Evolutionary conservation across 2,113 vertebrate genomes (phyloP).

Genomic region (Oryzias woworae): DNA sequence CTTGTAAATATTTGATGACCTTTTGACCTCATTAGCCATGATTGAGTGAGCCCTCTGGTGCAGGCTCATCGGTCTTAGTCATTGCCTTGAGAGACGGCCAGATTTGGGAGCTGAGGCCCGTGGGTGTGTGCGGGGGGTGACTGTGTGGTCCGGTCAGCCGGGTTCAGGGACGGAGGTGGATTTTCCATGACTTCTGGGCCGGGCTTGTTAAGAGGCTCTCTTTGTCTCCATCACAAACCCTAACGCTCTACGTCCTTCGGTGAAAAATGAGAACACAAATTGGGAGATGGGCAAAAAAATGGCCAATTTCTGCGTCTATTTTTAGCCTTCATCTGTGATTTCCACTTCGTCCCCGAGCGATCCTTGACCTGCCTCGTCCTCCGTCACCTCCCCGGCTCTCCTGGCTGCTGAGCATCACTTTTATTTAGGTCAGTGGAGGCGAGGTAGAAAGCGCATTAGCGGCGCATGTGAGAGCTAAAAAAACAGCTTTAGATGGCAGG

Average conservation of each 20-base stretch:
- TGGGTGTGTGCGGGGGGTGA: conserved; percentile 33
- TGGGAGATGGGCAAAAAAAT: conserved; percentile 17
- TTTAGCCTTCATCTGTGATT: conserved; percentile 47
- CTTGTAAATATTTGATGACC: conserved; percentile 76
- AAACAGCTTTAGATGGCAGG: conserved; percentile 42
- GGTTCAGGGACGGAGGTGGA: conserved; percentile 39
- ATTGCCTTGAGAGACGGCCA: conserved; percentile 40
- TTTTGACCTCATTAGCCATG: conserved; percentile 75
- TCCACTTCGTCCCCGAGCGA: conserved; percentile 54
- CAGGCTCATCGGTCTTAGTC: conserved; percentile 65
- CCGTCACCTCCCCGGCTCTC: conserved; percentile 52
- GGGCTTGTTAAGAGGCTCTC: conserved; percentile 58
- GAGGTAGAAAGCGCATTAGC: conserved; percentile 28
- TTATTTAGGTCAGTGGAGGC: conserved; percentile 71
- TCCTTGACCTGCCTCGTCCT: conserved; percentile 42
- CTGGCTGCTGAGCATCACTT: conserved; percentile 57
- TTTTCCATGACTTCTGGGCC: conserved; percentile 56
- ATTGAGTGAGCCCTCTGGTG: conserved; percentile 64
- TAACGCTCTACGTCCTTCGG: conserved; percentile 29
- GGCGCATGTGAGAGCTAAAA: conserved; percentile 38
- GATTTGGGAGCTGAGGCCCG: conserved; percentile 33
- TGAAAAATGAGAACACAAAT: conserved; percentile 29
- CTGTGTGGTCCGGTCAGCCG: conserved; percentile 58
- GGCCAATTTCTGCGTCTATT: conserved; percentile 40
- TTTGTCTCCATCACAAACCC: conserved; percentile 32